These are phyloP conservation scores for Trissolcus basalis DNA, from an alignment of 1,140 invertebrate genomes.

Conservation along the genomic window DNA sequence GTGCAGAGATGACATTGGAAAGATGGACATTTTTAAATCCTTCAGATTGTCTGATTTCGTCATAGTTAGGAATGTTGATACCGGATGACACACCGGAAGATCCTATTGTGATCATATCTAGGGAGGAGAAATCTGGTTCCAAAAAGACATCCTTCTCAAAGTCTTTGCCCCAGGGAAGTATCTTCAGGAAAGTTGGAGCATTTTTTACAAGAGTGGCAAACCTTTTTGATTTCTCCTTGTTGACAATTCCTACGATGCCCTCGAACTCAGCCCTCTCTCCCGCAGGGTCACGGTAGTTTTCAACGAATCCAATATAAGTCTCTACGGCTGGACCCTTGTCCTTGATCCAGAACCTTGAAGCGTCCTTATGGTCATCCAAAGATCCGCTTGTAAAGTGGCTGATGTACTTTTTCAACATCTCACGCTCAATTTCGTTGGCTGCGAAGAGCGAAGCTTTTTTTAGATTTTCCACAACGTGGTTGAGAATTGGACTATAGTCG, in stretches of 20 bases:
- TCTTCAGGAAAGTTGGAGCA: conserved; percentile 86
- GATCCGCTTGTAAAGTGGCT: conserved; percentile 89
- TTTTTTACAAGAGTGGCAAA: conserved; percentile 87
- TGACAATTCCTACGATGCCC: conserved; percentile 96
- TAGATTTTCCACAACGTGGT: conserved; percentile 82
- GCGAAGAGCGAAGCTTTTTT: conserved; percentile 83
- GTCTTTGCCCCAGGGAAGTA: conserved; percentile 90
- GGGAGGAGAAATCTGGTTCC: conserved; percentile 95
- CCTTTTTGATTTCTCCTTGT: conserved; percentile 94
- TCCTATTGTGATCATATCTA: conserved; percentile 94
- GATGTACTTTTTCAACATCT: conserved; percentile 92
- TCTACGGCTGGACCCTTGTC: conserved; percentile 94
- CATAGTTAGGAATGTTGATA: conserved; percentile 99
- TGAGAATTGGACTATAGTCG: conserved; percentile 89
- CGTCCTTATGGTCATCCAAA: conserved; percentile 93
- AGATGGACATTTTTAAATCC: conserved; percentile 98
- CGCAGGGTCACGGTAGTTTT: conserved; percentile 94
- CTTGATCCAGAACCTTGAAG: conserved; percentile 92
- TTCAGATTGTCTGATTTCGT: conserved; percentile 94
- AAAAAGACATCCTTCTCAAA: conserved; percentile 96
- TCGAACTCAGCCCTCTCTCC: conserved; percentile 97
- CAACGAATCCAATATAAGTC: conserved; percentile 97
- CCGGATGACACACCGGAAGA: conserved; percentile 93
- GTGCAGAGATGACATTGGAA: conserved; percentile 92
- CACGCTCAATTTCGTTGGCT: conserved; percentile 86